These are phyloP conservation scores for Drosophila percnosoma DNA, from an alignment of 2,888 invertebrate genomes.

Conservation along the genomic window DNA sequence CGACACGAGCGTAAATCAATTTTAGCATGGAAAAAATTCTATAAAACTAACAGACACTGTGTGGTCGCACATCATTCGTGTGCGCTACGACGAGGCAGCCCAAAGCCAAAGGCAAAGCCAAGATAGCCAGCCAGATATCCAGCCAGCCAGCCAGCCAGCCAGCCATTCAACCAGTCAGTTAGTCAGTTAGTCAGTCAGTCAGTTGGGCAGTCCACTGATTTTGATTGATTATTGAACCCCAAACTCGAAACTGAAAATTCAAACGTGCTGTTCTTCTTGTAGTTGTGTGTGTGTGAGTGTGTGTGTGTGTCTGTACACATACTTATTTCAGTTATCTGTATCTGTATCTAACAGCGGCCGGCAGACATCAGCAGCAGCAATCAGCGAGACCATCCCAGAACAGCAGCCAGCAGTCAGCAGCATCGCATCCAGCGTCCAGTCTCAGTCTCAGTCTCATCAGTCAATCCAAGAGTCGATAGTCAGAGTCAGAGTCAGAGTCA, in stretches of 20 bases:
- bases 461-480: conserved; percentile 47
- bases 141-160: conserved; percentile 19
- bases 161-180: conserved; percentile 12
- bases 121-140: conserved; percentile 45
- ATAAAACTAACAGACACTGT: conserved; percentile 83
- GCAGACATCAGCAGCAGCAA: conserved; percentile 41
- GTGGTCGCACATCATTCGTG: conserved; percentile 80
- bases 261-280: conserved; percentile 20
- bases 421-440: conserved; percentile 46
- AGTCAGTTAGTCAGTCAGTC: conserved; percentile 35
- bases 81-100: conserved; percentile 70
- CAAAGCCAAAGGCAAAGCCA: conserved; percentile 45
- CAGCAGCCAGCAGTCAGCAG: conserved; percentile 25
- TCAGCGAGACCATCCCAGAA: conserved; percentile 5
- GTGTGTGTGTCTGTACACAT: conserved; percentile 20
- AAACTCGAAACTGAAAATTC: conserved; percentile 59
- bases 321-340: conserved; percentile 48
- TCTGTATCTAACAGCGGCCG: conserved; percentile 66
- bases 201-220: conserved; percentile 50
- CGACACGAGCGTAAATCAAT: conserved; percentile 79
- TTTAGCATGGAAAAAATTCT: conserved; percentile 81
- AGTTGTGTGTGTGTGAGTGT: background rate
- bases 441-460: conserved; percentile 44
- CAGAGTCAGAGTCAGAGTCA: conserved; percentile 51
- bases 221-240: conserved; percentile 73